phyloP scores from a whole-genome alignment of 1,140 invertebrate genomes.

The Apis laboriosa region DNA sequence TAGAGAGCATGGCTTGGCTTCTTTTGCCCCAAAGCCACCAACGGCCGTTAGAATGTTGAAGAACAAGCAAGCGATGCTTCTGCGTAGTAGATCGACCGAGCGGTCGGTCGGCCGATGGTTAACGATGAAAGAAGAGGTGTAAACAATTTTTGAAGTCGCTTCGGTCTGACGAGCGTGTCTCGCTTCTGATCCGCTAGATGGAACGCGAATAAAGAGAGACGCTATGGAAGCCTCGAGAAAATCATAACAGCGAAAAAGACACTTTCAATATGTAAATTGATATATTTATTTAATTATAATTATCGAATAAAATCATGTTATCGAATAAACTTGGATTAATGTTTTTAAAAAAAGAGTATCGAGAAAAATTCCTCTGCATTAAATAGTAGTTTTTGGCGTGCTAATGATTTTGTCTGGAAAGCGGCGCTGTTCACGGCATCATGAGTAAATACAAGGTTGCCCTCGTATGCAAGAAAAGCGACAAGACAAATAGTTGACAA shows the following conservation, averaged over 20 bases:
- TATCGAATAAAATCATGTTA: too few relatives aligned
- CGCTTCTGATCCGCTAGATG: slow-evolving; percentile 1
- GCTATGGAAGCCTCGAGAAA: slow-evolving; percentile 21
- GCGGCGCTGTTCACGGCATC: not conserved
- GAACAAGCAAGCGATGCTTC: slow-evolving; percentile 40
- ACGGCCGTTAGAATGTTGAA: slow-evolving; percentile 51
- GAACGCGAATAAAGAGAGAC: not conserved
- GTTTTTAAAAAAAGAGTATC: not conserved
- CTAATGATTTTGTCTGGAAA: not conserved
- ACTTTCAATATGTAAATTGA: not conserved
- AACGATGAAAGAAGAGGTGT: not conserved
- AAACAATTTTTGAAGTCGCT: slow-evolving; percentile 10
- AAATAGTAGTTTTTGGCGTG: not conserved
- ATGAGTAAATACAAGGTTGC: not conserved
- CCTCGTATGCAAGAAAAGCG: slow-evolving; percentile 23
- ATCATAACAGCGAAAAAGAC: not conserved
- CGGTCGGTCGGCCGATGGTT: not conserved
- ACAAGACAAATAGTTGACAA: slow-evolving; percentile 11
- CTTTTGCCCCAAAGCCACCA: slow-evolving; percentile 33
- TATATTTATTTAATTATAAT: too few relatives aligned
- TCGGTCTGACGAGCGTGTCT: not conserved
- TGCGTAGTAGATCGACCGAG: slow-evolving; percentile 13
- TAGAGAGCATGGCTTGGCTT: slow-evolving; percentile 60
- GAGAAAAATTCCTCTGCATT: too few relatives aligned
- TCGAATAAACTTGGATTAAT: not conserved